phyloP scores from a whole-genome alignment of 2,888 invertebrate genomes.

The Cancer borealis region DNA sequence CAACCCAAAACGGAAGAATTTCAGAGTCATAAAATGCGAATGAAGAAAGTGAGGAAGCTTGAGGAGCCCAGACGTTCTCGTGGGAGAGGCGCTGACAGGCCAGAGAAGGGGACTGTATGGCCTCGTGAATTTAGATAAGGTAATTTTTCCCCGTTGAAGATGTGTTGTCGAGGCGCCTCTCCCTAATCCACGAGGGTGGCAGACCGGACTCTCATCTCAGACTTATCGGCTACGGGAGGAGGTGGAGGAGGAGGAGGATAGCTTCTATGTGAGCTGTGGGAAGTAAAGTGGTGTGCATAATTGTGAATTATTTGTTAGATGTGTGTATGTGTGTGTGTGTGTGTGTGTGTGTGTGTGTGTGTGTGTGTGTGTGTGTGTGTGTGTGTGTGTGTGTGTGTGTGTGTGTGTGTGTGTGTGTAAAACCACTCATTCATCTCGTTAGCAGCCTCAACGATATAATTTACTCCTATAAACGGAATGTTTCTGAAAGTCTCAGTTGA shows the following conservation, averaged over 20 bases:
- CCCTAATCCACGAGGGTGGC: neutral
- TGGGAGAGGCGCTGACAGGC: slow-evolving; percentile 32
- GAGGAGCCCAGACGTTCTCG: slow-evolving; percentile 21
- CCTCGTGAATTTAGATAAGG: slow-evolving; percentile 60
- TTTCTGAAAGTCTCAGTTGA: neutral
- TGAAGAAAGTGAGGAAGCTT: slow-evolving; percentile 48
- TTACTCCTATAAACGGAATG: neutral
- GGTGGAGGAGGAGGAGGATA: neutral
- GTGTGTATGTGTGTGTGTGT: neutral
- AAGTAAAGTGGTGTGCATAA: neutral
- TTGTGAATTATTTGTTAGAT: neutral
- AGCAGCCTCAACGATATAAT: neutral
- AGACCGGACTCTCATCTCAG: slow-evolving; percentile 14
- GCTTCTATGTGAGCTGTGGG: neutral
- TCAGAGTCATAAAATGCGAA: slow-evolving; percentile 42
- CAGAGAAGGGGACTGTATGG: slow-evolving; percentile 49
- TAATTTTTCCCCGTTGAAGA: slow-evolving; percentile 59
- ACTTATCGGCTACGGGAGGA: neutral
- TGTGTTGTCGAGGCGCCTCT: slow-evolving; percentile 50
- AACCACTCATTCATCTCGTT: neutral
- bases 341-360: neutral
- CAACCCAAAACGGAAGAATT: slow-evolving; percentile 41
- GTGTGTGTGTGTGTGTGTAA: neutral
- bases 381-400: slow-evolving; percentile 26
- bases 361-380: slow-evolving; percentile 47